Evolutionary conservation across 1,140 invertebrate genomes (phyloP).

Genomic region (Teleopsis dalmanni): DNA sequence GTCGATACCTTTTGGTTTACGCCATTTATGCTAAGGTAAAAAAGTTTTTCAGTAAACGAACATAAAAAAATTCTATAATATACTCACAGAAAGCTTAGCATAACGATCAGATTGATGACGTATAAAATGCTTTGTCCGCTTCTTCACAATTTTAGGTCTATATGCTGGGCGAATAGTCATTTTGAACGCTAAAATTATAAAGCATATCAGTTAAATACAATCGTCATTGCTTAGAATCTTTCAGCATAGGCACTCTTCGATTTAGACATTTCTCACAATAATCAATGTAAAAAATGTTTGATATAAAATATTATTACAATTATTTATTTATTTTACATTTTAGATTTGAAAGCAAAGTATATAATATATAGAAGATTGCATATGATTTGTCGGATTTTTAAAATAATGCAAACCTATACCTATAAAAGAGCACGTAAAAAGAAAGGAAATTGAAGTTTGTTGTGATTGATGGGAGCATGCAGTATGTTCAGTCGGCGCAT

Average conservation of each 20-base stretch:
- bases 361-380: too few relatives aligned
- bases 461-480: too few relatives aligned
- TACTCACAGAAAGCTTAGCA: constrained; percentile 80
- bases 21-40: constrained; percentile 51
- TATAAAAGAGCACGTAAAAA: constrained; percentile 36
- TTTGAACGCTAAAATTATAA: constrained; percentile 40
- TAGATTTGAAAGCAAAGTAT: too few relatives aligned
- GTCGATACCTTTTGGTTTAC: constrained; percentile 85
- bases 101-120: constrained; percentile 96
- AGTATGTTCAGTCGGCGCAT: too few relatives aligned
- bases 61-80: neutral
- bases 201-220: neutral
- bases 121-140: constrained; percentile 93
- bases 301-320: neutral
- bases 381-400: constrained; percentile 19
- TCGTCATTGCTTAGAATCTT: neutral
- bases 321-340: constrained; percentile 3
- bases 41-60: neutral
- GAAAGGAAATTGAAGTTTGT: constrained; percentile 33
- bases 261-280: neutral
- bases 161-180: constrained; percentile 84
- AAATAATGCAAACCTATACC: constrained; percentile 30
- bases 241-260: neutral
- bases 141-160: constrained; percentile 86
- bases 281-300: neutral